Conservation (phyloP, 2,888 invertebrate genomes). For the Agrotis clavis region DNA sequence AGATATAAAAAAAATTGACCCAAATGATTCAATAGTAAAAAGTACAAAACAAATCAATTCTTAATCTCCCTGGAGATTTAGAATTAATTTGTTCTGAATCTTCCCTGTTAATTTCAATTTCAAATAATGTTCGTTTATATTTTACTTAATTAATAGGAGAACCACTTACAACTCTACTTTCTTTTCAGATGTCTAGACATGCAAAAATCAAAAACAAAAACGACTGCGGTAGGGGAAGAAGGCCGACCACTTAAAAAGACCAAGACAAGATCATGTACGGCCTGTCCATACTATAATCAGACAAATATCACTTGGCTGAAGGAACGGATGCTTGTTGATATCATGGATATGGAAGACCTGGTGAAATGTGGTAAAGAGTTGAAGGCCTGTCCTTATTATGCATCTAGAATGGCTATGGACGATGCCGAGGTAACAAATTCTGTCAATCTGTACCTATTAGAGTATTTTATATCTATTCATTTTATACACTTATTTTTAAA, state of each 20-base stretch:
- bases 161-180: neutral
- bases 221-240: conserved; percentile 90
- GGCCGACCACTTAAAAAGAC: conserved; percentile 93
- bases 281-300: conserved; percentile 94
- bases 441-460: no score
- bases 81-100: neutral
- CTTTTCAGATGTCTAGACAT: conserved; percentile 94
- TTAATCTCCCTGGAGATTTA: no score
- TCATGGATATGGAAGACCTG: conserved; percentile 97
- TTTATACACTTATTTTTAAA: no score
- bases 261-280: conserved; percentile 88
- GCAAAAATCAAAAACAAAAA: conserved; percentile 92
- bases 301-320: conserved; percentile 92
- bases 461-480: no score
- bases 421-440: conserved; percentile 93
- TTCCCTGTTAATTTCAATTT: no score
- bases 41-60: no score
- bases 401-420: conserved; percentile 95
- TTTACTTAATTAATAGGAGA: neutral
- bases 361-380: conserved; percentile 92
- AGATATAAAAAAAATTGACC: no score
- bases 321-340: conserved; percentile 92
- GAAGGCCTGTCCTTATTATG: conserved; percentile 98
- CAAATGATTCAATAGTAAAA: no score
- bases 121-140: no score